Base-by-base conservation (phyloP, 1,140 invertebrate species). In the Doryteuthis pealeii region DNA sequence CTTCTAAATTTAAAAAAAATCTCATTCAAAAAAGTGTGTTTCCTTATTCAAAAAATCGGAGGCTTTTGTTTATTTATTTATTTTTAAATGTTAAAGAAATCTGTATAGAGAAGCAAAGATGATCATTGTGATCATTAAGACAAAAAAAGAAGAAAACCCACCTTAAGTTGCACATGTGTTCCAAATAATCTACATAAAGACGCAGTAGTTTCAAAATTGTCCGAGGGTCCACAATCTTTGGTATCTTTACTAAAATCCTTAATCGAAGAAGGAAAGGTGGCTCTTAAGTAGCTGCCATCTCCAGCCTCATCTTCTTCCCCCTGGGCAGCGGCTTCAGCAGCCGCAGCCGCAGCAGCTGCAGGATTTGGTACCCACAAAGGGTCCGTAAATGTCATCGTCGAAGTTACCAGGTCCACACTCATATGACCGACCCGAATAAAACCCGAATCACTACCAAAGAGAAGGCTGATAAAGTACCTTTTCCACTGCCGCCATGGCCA, bases 301-400 rank as follows among this genome's bases (percentile, higher is more conserved):
- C 54, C 54, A 62, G 18, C 26, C 26, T 62, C 54, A 28, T 62
- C 54, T 62, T 62, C 54, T 62, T 62, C 54, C 26, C 54, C 54
- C 26, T 62, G 22, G 54, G 54, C 54, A 22, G 54, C 54, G 22
- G 26, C 26, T 28, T 62, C 54, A 5, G 54, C 54, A n/a, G 54
- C 54, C 10, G 18, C 54, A 0, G 54, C 54, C 18, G 54, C 54
- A 22, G 54, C 54, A 28, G 54, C 54, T 12, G 5, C 54, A 8
- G 54, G 54, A 6, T 62, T 28, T 14, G 54, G 12, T n/a, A 62
- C 54, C 54, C 54, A 62, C 22, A 62, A 28, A 8, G 54, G 54
- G 26, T 62, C 54, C 18, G 54, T 62, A 22, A 62, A 62, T 22
- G 18, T 62, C 18, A 62, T 22, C 12, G 54, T 62, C 10, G 54